Base-by-base conservation (phyloP, 2,113 vertebrate species). In the Pseudorasbora parva region DNA sequence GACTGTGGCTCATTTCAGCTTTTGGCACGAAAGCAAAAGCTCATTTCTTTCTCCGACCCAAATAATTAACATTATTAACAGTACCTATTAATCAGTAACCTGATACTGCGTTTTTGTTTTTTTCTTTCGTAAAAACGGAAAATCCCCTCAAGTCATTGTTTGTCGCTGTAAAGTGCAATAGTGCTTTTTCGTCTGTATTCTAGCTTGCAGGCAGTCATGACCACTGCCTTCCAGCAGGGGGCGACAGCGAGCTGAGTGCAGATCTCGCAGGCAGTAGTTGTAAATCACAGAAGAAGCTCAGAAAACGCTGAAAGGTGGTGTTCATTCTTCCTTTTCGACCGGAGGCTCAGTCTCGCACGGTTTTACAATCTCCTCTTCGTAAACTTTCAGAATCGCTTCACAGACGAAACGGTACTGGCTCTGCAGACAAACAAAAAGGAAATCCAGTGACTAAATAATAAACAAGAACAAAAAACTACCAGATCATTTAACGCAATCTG, bases 131-230 rank as follows among this genome's bases (percentile, higher is more conserved):
- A 47, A 49, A 15, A 43, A 23, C 10, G 8, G 41, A 69, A 81
- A 84, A 85, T 85, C 83, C 81, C 81, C 83, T 82, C 25, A 69
- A 82, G 85, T 83, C 78, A 84, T 82, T 75, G 66, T 82, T 81
- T 85, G 75, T 88, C 75, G 82, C 82, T 71, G 59, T 87, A 88
- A 88, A 88, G 87, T 88, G 87, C 87, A 88, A 78, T 86, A 88
- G 87, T 88, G 87, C 87, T 83, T 86, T 76, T 79, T 79, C 56
- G 74, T 62, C 82, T 62, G 47, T 71, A 49, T 82, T 84, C 71
- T 78, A 72, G 79, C 69, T 84, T 62, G 59, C 82, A 83, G 81
- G 69, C 33, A 37, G 82, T 84, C 78, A 30, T 71, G 30, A 66
- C 73, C 4, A 4, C 82, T n/a, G 78, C 33, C 62, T 5, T 71